These are phyloP conservation scores for Stegana nigrithorax DNA, from an alignment of 2,888 invertebrate species.

Conservation along the genomic window DNA sequence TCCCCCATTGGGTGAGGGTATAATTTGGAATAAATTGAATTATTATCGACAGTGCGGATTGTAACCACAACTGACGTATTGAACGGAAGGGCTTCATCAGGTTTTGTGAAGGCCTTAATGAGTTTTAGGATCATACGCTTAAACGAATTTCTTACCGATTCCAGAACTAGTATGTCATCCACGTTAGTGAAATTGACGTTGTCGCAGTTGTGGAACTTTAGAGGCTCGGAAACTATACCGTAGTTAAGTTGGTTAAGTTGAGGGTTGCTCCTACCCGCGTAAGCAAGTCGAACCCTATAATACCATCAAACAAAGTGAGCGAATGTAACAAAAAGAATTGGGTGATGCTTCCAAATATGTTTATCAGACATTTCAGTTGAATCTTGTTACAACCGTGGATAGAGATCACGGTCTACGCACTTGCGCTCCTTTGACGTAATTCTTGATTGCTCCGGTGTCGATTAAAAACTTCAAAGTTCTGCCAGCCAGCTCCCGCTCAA, in stretches of 20 bases:
- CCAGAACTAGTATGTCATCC: background rate
- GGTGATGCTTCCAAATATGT: no score
- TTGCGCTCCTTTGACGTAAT: no score
- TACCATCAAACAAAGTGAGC: conserved; percentile 28
- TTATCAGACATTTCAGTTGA: no score
- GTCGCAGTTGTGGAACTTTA: background rate
- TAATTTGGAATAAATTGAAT: conserved; percentile 3
- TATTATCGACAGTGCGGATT: background rate
- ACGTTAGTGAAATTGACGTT: background rate
- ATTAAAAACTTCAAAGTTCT: no score
- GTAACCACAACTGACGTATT: conserved; percentile 22
- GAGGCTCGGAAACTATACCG: background rate
- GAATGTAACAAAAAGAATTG: no score
- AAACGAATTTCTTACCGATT: background rate
- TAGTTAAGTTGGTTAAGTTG: conserved; percentile 2
- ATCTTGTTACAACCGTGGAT: no score
- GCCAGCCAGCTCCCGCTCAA: no score
- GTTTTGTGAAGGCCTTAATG: conserved; percentile 17
- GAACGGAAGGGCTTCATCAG: conserved; percentile 7
- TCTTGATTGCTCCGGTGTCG: no score
- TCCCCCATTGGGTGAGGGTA: conserved; percentile 6
- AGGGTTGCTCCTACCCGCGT: conserved; percentile 11
- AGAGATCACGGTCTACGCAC: no score
- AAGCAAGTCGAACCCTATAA: conserved; percentile 23
- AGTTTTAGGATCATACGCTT: background rate